Conservation (phyloP, 1,140 invertebrate species). For the Cotesia glomerata region DNA sequence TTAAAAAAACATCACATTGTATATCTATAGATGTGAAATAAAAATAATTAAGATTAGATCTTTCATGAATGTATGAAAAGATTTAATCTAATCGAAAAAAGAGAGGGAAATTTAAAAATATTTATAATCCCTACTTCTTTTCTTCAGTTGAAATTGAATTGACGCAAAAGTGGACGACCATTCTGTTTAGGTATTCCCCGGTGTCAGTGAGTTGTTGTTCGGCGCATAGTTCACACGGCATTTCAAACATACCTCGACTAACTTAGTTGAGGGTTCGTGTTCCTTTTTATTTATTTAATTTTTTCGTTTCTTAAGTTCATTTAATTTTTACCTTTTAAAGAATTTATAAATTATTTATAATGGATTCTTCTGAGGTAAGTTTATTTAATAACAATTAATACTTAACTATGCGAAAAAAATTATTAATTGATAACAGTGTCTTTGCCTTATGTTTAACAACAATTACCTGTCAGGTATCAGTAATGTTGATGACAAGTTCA, state of each 20-base stretch:
- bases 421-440: too few species aligned
- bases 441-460: too few species aligned
- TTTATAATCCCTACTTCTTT: conserved; percentile 18
- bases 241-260: background rate
- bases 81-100: background rate
- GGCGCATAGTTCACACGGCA: background rate
- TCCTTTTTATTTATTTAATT: too few species aligned
- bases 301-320: too few species aligned
- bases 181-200: background rate
- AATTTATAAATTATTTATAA: background rate
- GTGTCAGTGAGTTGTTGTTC: conserved; percentile 9
- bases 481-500: too few species aligned
- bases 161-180: conserved; percentile 18
- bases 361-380: conserved; percentile 7
- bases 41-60: too few species aligned
- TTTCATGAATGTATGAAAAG: background rate
- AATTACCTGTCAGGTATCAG: too few species aligned
- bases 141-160: background rate
- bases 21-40: too few species aligned
- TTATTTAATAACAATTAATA: background rate
- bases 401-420: too few species aligned
- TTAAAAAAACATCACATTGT: too few species aligned
- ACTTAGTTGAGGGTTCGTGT: too few species aligned
- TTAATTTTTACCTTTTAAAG: too few species aligned
- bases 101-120: conserved; percentile 4